Conservation (phyloP, 2,797 vertebrate genomes). For the Mormyrops attenuatus region DNA sequence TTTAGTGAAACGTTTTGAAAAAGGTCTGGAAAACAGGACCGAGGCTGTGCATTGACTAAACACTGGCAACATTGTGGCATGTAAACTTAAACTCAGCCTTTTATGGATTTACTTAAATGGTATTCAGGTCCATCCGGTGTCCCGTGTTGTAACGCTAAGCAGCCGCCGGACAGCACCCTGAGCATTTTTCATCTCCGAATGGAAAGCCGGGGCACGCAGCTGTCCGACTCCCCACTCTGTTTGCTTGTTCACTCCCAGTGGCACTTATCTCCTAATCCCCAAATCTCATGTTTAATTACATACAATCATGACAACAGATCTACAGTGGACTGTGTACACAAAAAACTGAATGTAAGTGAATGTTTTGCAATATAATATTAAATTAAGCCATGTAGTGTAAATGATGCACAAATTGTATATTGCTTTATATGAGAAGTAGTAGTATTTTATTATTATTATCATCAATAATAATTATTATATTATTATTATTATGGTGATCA, state of each 20-base stretch:
- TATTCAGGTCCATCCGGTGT: slow-evolving; percentile 9
- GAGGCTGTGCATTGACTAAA: background rate
- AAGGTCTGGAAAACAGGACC: background rate
- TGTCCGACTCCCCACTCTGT: background rate
- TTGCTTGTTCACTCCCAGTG: background rate
- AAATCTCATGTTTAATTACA: background rate
- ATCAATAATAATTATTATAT: background rate
- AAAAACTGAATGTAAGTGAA: background rate
- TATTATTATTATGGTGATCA: background rate
- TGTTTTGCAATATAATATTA: background rate
- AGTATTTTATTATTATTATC: background rate
- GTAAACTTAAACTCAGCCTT: slow-evolving; percentile 16
- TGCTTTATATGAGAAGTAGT: background rate
- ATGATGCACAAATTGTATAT: background rate
- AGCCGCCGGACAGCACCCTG: background rate
- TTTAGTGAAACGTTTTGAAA: slow-evolving; percentile 16
- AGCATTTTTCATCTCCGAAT: slow-evolving; percentile 1
- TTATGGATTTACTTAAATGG: slow-evolving; percentile 16
- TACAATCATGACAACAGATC: background rate
- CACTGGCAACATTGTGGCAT: slow-evolving; percentile 1
- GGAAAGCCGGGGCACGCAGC: background rate
- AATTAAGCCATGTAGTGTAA: background rate
- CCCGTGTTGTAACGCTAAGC: background rate
- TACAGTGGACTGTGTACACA: background rate
- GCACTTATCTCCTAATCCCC: background rate